Conservation (phyloP, 2,888 invertebrate genomes). For the Cactoblastis cactorum region DNA sequence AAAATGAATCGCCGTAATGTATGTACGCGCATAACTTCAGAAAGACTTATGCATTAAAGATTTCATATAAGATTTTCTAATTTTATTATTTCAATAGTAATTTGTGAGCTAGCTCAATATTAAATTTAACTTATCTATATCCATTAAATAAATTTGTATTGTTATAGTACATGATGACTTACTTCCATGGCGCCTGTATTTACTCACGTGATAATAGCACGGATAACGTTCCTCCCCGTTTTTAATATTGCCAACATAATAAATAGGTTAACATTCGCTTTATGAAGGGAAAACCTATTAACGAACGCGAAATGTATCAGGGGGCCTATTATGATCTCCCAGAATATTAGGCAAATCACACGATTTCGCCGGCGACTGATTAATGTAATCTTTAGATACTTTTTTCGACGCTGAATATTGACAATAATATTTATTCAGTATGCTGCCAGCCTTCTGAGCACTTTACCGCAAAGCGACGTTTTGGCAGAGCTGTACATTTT, state of each 20-base stretch:
- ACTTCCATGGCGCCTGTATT: constrained; percentile 25
- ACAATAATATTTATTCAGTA: too few relatives aligned
- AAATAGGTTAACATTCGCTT: constrained; percentile 78
- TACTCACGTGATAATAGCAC: constrained; percentile 31
- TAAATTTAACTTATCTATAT: too few relatives aligned
- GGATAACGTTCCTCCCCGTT: constrained; percentile 55
- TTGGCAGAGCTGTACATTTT: too few relatives aligned
- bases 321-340: constrained; percentile 33
- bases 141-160: too few relatives aligned
- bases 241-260: constrained; percentile 75
- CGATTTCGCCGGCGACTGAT: background rate
- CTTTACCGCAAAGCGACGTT: too few relatives aligned
- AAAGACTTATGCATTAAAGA: too few relatives aligned
- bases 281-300: constrained; percentile 78
- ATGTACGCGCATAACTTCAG: too few relatives aligned
- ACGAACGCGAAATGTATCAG: constrained; percentile 72
- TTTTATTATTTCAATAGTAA: too few relatives aligned
- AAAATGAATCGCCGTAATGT: too few relatives aligned
- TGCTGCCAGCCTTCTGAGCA: too few relatives aligned
- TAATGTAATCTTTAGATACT: background rate
- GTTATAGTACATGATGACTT: background rate
- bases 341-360: constrained; percentile 8
- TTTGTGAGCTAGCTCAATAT: too few relatives aligned
- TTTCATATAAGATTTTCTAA: too few relatives aligned
- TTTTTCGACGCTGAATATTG: background rate